Evolutionary conservation across 2,797 vertebrate genomes (phyloP).

Genomic region (Crenichthys baileyi): DNA sequence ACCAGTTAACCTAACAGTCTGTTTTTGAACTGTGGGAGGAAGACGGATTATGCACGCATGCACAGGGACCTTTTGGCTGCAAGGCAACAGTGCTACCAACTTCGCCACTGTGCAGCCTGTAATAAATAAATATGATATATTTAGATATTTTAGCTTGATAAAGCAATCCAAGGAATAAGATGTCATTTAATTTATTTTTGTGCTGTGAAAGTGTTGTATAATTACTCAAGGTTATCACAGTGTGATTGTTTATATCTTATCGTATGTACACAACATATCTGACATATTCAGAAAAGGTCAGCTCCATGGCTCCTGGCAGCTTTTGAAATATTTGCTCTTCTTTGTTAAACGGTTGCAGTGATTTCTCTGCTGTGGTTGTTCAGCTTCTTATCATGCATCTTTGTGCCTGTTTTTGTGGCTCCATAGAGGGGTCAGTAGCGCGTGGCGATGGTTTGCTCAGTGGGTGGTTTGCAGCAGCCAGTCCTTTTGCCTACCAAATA

Average conservation of each 20-base stretch:
- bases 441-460: slow-evolving; percentile 72
- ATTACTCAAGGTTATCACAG: background rate
- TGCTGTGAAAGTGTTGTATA: background rate
- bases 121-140: background rate
- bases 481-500: slow-evolving; percentile 76
- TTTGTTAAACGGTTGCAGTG: background rate
- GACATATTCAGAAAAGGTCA: background rate
- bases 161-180: background rate
- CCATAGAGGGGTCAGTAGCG: slow-evolving; percentile 67
- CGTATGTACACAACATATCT: background rate
- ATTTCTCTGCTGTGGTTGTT: background rate
- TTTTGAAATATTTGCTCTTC: background rate
- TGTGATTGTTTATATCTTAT: background rate
- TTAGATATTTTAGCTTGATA: background rate
- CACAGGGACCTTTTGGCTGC: no score
- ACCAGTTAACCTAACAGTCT: no score
- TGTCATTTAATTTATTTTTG: background rate
- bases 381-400: slow-evolving; percentile 16
- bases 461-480: slow-evolving; percentile 69
- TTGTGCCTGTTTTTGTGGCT: slow-evolving; percentile 42
- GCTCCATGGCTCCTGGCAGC: background rate
- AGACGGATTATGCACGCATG: no score
- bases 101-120: no score
- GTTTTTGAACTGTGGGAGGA: no score
- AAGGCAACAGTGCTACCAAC: no score